Evolutionary conservation across 2,888 invertebrate genomes (phyloP), one percentile per base, ranked within the genome.

Genomic region (Plusia festucae): DNA sequence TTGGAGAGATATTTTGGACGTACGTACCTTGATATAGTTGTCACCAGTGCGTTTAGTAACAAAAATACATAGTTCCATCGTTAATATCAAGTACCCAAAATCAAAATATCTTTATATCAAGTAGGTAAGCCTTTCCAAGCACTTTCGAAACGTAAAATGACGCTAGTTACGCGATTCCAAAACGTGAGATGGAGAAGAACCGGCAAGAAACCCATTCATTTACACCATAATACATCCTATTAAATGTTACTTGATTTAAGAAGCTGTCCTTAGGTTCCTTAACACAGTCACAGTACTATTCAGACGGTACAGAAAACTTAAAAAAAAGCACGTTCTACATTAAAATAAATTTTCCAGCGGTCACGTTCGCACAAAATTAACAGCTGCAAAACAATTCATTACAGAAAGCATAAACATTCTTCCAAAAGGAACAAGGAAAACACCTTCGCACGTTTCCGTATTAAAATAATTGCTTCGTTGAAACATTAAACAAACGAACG

Each of bases 401-500:
- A 49, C 20, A 49, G 20, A 49, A 49, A 18, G 20, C 18, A 20
- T 49, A 49, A 49, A 49, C 13, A 49, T 49, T 49, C 18, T 11
- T 20, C 20, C 3, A 49, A 49, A 49, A 3, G 18, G 2, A 18
- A 18, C 11, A 20, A 34, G 34, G 34, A 49, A 20, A 49, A 49
- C 46, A 49, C 46, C 46, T 49, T 9, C 46, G n/a, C n/a, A 40
- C 40, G 40, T 40, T 49, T 49, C 46, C 18, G 18, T 18, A 49
- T 18, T 40, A 40, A 40, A 49, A 49, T 49, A 49, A 49, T 49
- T 20, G 52, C 24, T 52, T 52, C 15, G 20, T 9, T 20, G 20
- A 52, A 52, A 52, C 20, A 22, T 52, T 15, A 24, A 24, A 24
- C 22, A 24, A 24, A 27, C 55, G 59, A 68, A 30, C 44, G 0